Evolutionary conservation across 2,797 vertebrate species (phyloP).

Genomic region (Falco columbarius): DNA sequence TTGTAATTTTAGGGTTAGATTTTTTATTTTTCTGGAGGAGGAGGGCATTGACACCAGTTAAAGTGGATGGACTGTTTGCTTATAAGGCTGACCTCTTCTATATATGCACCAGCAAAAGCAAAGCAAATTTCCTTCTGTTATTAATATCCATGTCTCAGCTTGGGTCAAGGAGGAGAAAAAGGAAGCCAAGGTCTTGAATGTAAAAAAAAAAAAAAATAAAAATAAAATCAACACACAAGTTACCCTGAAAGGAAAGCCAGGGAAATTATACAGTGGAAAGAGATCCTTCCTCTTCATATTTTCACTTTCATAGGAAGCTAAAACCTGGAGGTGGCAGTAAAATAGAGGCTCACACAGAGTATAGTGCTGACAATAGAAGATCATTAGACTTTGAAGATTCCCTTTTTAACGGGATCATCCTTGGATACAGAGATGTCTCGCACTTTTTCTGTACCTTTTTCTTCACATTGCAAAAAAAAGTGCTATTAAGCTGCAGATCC

Average conservation of each 20-base stretch:
- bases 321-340: slow-evolving; percentile 10
- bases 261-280: background rate
- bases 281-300: background rate
- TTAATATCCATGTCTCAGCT: background rate
- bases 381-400: background rate
- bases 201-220: background rate
- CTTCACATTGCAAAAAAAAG: background rate
- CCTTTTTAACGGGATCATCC: background rate
- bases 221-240: background rate
- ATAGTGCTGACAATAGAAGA: background rate
- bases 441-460: background rate
- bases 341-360: background rate
- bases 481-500: background rate
- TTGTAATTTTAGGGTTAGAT: slow-evolving; percentile 1
- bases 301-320: background rate
- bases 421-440: background rate
- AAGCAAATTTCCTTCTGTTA: background rate
- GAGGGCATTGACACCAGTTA: background rate
- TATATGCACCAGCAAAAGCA: background rate
- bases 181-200: background rate
- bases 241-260: background rate
- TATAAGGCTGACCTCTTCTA: background rate
- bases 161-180: background rate
- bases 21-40: slow-evolving; percentile 25
- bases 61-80: background rate